Conservation (phyloP, 2,113 vertebrate genomes). For the Stomatorhinus ivindoensis region DNA sequence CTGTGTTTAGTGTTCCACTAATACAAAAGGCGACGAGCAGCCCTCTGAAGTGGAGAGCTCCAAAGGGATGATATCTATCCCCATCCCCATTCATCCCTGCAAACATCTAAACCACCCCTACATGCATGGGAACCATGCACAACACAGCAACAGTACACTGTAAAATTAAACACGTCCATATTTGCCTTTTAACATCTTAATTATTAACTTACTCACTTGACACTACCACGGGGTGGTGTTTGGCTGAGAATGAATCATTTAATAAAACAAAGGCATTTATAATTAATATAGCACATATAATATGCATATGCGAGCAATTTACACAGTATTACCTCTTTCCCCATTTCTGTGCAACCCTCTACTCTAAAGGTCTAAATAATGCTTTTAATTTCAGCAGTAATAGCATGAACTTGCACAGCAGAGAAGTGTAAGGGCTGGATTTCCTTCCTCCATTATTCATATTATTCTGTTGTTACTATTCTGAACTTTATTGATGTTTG, state of each 20-base stretch:
- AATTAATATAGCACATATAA: not conserved
- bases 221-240: not conserved
- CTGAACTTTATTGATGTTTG: not conserved
- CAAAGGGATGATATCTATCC: not conserved
- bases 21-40: not conserved
- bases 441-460: not conserved
- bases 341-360: not conserved
- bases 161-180: not conserved
- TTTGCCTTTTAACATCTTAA: not conserved
- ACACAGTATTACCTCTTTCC: not conserved
- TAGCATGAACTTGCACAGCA: not conserved
- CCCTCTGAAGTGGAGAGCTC: not conserved
- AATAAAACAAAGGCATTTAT: not conserved
- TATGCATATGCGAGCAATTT: not conserved
- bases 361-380: not conserved
- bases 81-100: not conserved
- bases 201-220: not conserved
- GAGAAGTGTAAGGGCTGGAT: not conserved
- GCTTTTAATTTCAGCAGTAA: not conserved
- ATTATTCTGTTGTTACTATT: not conserved
- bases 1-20: slow-evolving; percentile 1
- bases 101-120: not conserved
- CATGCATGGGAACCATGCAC: not conserved
- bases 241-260: not conserved
- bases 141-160: not conserved